phyloP scores from a whole-genome alignment of 2,797 vertebrate genomes.

The Etheostoma nigrum region DNA sequence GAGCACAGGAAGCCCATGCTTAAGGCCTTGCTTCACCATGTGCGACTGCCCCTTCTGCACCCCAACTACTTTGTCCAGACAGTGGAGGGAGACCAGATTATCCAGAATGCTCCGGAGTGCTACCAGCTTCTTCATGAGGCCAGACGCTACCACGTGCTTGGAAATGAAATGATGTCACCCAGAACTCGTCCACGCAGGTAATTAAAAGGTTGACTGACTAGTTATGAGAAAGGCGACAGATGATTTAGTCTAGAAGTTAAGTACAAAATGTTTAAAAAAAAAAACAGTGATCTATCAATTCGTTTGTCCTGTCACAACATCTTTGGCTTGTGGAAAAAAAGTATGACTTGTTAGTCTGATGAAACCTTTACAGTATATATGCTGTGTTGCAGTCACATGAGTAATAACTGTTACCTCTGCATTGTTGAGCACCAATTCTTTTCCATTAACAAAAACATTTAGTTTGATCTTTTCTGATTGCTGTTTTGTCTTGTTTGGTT shows the following conservation, averaged over 20 bases:
- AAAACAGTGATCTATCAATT: not conserved
- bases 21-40: slow-evolving; percentile 93
- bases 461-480: not conserved
- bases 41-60: slow-evolving; percentile 94
- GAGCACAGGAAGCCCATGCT: slow-evolving; percentile 90
- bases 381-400: not conserved
- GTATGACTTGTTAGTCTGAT: not conserved
- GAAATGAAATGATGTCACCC: slow-evolving; percentile 99
- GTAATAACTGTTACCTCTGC: not conserved
- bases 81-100: slow-evolving; percentile 96
- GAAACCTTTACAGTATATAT: not conserved
- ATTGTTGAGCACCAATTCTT: not conserved
- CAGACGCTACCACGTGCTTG: slow-evolving; percentile 96
- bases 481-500: slow-evolving; percentile 5
- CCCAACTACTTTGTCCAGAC: slow-evolving; percentile 99
- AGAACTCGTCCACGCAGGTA: slow-evolving; percentile 97
- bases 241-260: slow-evolving; percentile 2
- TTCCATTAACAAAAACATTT: not conserved
- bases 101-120: slow-evolving; percentile 96
- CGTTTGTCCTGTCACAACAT: not conserved
- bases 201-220: slow-evolving; percentile 28
- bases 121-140: slow-evolving; percentile 98
- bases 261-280: too few relatives aligned
- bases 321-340: not conserved
- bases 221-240: slow-evolving; percentile 13